Evolutionary conservation across 2,113 vertebrate species (phyloP), one percentile per base, ranked within the genome.

Genomic region (Numida meleagris): DNA sequence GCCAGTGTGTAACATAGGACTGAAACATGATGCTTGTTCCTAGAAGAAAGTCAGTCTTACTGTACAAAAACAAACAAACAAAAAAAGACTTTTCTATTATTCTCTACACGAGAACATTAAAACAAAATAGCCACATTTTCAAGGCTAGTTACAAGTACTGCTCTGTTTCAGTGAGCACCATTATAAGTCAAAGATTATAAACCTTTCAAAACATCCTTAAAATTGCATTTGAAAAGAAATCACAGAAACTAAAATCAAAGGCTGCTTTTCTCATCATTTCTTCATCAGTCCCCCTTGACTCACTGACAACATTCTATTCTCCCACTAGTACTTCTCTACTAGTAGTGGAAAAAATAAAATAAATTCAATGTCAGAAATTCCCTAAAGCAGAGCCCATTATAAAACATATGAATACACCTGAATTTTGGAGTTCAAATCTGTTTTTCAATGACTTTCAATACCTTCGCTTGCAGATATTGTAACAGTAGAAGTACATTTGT

Each of bases 1-100:
- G 12, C 8, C 38, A 73, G 21, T 1, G 6, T 55, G 12, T 14
- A 59, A 45, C 9, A 23, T 0, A 14, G 23, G 45, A 53, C 0
- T 63, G 67, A 72, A 86, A 72, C 63, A 24, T 7, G 31, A 38
- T 21, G 18, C 25, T 63, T 51, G 21, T 62, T 82, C 21, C 82
- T 74, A 31, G 29, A 40, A 76, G 79, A 42, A 51, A 62, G 46
- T 23, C 72, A 71, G 17, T 33, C 20, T 17, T 55, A 19, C 43
- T 19, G 4, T 16, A 24, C 10, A 63, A 12, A 40, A 27, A 36
- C 38, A n/a, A 51, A 36, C 38, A n/a, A 51, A 20, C 5, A 76
- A 55, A 48, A n/a, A 62, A 14, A 3, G 9, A 18, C 15, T 34
- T 4, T n/a, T 86, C 57, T 63, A 51, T 31, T 75, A 36, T 33